phyloP scores from a whole-genome alignment of 1,140 invertebrate genomes.

The Brachionus rubens region DNA sequence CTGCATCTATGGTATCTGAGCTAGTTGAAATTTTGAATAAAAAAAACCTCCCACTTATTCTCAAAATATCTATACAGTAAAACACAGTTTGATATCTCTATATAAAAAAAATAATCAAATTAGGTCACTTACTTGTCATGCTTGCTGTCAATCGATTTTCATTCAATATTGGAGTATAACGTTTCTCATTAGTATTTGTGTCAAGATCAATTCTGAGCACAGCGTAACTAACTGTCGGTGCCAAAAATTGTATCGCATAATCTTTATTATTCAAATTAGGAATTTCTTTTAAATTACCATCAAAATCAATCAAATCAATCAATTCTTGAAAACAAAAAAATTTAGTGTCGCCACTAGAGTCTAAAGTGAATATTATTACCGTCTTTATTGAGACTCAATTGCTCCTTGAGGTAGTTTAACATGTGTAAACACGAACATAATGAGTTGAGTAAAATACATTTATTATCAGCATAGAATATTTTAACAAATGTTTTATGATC shows the following conservation, averaged over 20 bases:
- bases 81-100: neutral
- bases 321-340: neutral
- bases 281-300: slow-evolving; percentile 41
- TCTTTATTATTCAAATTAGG: slow-evolving; percentile 31
- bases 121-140: slow-evolving; percentile 28
- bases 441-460: slow-evolving; percentile 21
- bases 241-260: slow-evolving; percentile 36
- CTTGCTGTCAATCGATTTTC: slow-evolving; percentile 13
- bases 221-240: slow-evolving; percentile 16
- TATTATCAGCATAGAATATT: slow-evolving; percentile 36
- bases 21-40: no score
- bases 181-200: slow-evolving; percentile 30
- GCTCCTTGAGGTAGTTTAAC: slow-evolving; percentile 32
- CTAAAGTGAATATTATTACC: neutral
- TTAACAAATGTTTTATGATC: slow-evolving; percentile 46
- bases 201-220: slow-evolving; percentile 25
- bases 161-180: slow-evolving; percentile 25
- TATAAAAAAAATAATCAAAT: neutral
- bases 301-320: slow-evolving; percentile 45
- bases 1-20: no score
- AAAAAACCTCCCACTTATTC: no score
- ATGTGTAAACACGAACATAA: slow-evolving; percentile 31
- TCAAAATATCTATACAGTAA: no score
- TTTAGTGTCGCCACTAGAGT: neutral
- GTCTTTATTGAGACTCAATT: slow-evolving; percentile 29